These are phyloP conservation scores for Gastracanthus pulcherrimus DNA, from an alignment of 2,888 invertebrate species.

Conservation along the genomic window DNA sequence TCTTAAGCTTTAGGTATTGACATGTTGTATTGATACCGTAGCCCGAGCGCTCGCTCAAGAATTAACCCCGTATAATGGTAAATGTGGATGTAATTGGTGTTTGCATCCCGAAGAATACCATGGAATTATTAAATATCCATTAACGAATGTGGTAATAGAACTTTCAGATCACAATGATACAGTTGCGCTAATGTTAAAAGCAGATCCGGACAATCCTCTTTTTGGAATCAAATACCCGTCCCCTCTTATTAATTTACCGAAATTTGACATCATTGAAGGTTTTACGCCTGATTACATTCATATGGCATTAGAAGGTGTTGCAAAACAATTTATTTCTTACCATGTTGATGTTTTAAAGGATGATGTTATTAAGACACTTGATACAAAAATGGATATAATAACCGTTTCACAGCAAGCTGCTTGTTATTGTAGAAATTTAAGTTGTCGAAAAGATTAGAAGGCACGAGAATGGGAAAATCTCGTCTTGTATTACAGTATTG, in stretches of 20 bases:
- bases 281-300: background rate
- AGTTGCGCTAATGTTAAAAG: no score
- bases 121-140: no score
- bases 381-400: no score
- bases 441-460: background rate
- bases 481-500: background rate
- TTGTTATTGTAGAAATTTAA: background rate
- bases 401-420: no score
- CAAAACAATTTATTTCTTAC: background rate
- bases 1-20: no score
- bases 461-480: conserved; percentile 9
- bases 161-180: no score
- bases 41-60: no score
- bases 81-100: background rate
- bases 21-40: no score
- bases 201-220: background rate
- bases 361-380: background rate
- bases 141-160: no score
- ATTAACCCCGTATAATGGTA: background rate
- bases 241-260: background rate
- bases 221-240: background rate
- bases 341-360: background rate
- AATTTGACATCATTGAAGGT: no score
- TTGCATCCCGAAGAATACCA: no score
- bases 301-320: no score